Conservation (phyloP, 1,140 invertebrate genomes). For the Meloidogyne floridensis region DNA sequence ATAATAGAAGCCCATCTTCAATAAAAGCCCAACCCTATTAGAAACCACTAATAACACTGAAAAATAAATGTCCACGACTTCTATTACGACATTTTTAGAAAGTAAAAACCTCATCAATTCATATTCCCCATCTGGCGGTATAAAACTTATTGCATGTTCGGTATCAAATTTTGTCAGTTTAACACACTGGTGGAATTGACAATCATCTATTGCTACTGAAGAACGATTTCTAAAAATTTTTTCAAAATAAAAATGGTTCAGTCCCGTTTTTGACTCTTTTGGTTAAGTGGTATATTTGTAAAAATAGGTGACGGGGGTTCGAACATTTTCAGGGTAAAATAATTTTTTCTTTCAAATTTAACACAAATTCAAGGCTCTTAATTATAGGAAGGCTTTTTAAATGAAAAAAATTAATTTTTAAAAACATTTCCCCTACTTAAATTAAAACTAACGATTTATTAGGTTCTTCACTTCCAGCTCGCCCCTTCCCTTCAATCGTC, state of each 20-base stretch:
- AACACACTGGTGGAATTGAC: constrained; percentile 99
- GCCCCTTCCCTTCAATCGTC: constrained; percentile 94
- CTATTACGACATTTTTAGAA: too few species aligned
- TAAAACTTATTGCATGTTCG: constrained; percentile 99
- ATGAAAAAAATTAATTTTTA: constrained; percentile 16
- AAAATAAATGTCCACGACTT: too few species aligned
- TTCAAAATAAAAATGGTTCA: background rate
- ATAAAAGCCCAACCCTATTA: too few species aligned
- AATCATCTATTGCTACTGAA: constrained; percentile 98
- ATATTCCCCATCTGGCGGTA: constrained; percentile 99
- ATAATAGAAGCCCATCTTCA: too few species aligned
- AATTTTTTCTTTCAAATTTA: too few species aligned
- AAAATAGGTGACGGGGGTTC: too few species aligned
- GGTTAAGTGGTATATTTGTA: too few species aligned
- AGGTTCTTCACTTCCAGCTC: constrained; percentile 79
- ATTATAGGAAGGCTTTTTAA: too few species aligned
- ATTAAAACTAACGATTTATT: constrained; percentile 69
- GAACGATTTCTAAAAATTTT: constrained; percentile 67
- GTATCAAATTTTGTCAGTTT: constrained; percentile 99
- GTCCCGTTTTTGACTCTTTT: too few species aligned
- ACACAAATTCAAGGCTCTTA: too few species aligned
- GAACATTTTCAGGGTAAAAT: too few species aligned
- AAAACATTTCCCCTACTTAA: constrained; percentile 5
- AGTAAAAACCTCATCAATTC: constrained; percentile 91
- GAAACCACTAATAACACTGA: too few species aligned